Evolutionary conservation across 2,797 vertebrate genomes (phyloP).

Genomic region (Halcyon leucocephala): DNA sequence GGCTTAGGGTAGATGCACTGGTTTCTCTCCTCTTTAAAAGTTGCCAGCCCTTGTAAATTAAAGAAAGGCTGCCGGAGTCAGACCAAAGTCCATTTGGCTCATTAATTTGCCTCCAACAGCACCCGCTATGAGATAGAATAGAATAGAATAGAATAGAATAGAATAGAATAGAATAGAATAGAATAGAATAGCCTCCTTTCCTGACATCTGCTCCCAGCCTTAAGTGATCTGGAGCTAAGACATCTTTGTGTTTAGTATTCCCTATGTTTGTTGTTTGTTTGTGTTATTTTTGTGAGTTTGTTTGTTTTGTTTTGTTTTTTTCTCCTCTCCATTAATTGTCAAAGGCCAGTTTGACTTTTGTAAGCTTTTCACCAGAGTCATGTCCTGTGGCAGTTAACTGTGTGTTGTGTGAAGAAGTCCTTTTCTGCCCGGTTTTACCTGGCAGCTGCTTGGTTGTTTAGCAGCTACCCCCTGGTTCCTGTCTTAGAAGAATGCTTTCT

Average conservation of each 20-base stretch:
- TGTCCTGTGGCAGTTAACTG: background rate
- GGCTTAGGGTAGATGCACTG: background rate
- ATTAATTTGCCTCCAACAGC: background rate
- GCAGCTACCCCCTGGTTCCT: background rate
- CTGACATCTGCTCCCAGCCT: background rate
- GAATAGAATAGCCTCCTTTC: background rate
- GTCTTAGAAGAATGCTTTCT: background rate
- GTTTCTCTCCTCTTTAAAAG: background rate
- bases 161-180: background rate
- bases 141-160: background rate
- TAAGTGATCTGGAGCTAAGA: background rate
- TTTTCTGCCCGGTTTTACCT: background rate
- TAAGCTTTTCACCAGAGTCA: background rate
- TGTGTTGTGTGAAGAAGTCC: background rate
- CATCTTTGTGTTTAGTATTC: background rate
- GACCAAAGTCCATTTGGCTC: background rate
- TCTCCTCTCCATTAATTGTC: background rate
- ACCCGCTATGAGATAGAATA: background rate
- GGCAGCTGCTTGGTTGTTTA: background rate
- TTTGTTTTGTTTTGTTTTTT: background rate
- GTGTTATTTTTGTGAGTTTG: too few relatives aligned
- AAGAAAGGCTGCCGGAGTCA: background rate
- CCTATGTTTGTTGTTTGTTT: too few relatives aligned
- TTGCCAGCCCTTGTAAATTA: background rate
- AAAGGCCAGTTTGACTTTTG: background rate